A percentile compares a stretch with the other conserved stretches of the same genome.
Conservation (phyloP, 1,140 invertebrate genomes). For the Samia ricini region DNA sequence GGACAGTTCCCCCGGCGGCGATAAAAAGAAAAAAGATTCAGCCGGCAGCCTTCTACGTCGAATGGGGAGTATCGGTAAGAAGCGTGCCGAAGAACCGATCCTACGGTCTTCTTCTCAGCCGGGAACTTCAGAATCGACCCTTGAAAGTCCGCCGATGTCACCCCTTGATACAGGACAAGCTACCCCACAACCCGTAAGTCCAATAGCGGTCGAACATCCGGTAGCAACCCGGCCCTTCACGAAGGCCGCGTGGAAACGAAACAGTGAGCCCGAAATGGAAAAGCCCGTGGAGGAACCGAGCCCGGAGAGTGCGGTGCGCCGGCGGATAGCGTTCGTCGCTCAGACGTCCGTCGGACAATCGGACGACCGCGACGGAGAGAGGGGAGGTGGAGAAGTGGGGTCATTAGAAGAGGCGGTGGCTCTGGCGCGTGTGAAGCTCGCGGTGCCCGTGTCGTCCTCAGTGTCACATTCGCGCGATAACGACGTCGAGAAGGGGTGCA, state of each 20-base stretch:
- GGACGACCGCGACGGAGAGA: conserved; percentile 58
- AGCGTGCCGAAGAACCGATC: conserved; percentile 34
- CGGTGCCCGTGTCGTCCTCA: conserved; percentile 46
- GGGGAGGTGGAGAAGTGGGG: conserved; percentile 47
- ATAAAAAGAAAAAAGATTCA: conserved; percentile 50
- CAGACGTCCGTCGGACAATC: conserved; percentile 60
- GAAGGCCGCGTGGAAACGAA: conserved; percentile 69
- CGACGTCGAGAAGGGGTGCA: conserved; percentile 61
- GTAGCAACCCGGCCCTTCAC: conserved; percentile 69
- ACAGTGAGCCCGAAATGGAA: conserved; percentile 52
- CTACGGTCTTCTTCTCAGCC: conserved; percentile 12
- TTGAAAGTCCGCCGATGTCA: conserved; percentile 18
- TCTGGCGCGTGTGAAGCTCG: conserved; percentile 61
- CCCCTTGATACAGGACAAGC: conserved; percentile 19
- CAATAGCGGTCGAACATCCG: conserved; percentile 67
- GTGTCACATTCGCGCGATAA: conserved; percentile 57
- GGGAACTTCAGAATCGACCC: conserved; percentile 10
- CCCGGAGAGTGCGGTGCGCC: conserved; percentile 58
- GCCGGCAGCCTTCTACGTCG: conserved; percentile 42
- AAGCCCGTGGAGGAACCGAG: conserved; percentile 71
- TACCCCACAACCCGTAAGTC: conserved; percentile 45
- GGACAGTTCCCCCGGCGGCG: conserved; percentile 50
- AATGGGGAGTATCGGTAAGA: conserved; percentile 57
- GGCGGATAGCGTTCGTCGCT: conserved; percentile 67
- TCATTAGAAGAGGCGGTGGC: conserved; percentile 70